Percentiles rank a stretch among this genome's conserved stretches.
These are phyloP conservation scores for Cyprinodon brontotheroides DNA, from an alignment of 2,113 vertebrate species.

Conservation along the genomic window DNA sequence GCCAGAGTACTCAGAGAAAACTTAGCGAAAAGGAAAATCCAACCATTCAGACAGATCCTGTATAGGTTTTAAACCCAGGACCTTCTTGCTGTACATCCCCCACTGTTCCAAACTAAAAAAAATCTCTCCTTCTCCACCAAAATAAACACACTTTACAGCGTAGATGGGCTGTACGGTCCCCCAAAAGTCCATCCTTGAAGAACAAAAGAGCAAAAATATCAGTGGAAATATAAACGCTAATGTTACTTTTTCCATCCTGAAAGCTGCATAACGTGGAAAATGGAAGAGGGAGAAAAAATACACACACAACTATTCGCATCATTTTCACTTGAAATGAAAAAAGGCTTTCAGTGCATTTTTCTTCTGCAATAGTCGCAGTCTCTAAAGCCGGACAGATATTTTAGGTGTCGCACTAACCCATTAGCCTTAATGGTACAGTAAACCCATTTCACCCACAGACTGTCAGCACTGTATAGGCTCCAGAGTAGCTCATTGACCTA, in stretches of 20 bases:
- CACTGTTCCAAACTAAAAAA: background rate
- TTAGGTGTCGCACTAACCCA: background rate
- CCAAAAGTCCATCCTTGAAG: background rate
- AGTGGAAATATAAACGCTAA: background rate
- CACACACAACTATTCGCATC: too few relatives aligned
- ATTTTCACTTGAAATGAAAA: background rate
- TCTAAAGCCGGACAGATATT: slow-evolving; percentile 5
- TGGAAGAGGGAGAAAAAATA: background rate
- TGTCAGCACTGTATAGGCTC: slow-evolving; percentile 11
- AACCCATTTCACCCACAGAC: slow-evolving; percentile 22
- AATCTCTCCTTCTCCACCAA: background rate
- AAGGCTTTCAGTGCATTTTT: background rate
- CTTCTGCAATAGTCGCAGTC: background rate
- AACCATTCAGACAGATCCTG: background rate
- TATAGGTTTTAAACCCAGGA: background rate
- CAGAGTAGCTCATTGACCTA: slow-evolving; percentile 34
- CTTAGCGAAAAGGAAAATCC: background rate
- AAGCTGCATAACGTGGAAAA: background rate
- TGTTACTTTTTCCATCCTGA: background rate
- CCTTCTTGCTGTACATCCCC: background rate
- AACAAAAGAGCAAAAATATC: background rate
- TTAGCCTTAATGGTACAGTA: background rate
- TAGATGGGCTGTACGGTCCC: background rate
- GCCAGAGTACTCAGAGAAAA: background rate
- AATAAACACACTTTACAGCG: background rate